Evolutionary conservation across 2,113 vertebrate genomes (phyloP).

Genomic region (Tragelaphus scriptus): DNA sequence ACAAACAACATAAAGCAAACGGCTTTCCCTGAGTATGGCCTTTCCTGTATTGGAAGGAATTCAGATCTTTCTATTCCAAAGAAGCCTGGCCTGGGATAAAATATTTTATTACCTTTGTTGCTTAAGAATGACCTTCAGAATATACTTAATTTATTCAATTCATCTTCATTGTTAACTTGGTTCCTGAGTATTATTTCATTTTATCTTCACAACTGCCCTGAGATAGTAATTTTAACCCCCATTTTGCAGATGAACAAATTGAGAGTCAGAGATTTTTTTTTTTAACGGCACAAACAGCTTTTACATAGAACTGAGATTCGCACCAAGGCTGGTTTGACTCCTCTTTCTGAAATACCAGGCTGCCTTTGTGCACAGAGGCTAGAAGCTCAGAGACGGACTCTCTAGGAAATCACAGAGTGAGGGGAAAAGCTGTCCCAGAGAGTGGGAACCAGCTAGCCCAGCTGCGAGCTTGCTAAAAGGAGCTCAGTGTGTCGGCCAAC

Average conservation of each 20-base stretch:
- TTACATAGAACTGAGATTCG: not conserved
- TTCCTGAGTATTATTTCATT: not conserved
- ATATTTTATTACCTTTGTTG: not conserved
- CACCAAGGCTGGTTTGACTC: not conserved
- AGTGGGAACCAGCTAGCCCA: not conserved
- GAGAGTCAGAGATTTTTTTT: not conserved
- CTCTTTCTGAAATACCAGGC: not conserved
- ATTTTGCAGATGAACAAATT: not conserved
- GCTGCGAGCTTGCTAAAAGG: not conserved
- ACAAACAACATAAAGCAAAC: not conserved
- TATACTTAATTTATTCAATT: not conserved
- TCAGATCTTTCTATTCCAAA: not conserved
- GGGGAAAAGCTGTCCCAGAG: not conserved
- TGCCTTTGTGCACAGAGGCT: not conserved
- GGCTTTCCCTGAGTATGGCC: not conserved
- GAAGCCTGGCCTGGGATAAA: not conserved
- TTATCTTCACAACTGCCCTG: not conserved
- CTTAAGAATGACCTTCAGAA: not conserved
- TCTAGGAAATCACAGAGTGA: not conserved
- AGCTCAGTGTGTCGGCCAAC: not conserved
- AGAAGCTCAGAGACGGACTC: not conserved
- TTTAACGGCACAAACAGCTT: not conserved
- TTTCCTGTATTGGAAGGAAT: not conserved
- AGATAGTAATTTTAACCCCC: not conserved
- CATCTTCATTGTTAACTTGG: not conserved